phyloP scores from a whole-genome alignment of 2,888 invertebrate genomes.

The Drosophila nigricruria region DNA sequence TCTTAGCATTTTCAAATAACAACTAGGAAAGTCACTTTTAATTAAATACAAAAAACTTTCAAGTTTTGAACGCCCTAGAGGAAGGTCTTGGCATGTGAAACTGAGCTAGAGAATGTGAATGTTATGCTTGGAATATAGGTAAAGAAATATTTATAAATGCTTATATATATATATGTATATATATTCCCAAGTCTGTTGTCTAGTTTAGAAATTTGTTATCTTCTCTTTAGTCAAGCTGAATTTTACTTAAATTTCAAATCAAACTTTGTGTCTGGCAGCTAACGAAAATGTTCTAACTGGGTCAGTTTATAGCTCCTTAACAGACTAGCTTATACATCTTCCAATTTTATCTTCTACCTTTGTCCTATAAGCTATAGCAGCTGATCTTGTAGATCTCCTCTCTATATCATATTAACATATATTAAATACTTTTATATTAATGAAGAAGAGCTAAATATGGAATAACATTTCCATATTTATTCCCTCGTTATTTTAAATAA shows the following conservation, averaged over 20 bases:
- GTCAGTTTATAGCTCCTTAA: neutral
- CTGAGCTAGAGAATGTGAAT: neutral
- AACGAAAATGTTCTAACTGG: neutral
- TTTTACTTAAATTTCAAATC: neutral
- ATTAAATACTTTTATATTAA: neutral
- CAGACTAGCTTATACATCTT: neutral
- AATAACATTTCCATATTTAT: neutral
- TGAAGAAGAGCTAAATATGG: neutral
- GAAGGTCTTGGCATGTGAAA: neutral
- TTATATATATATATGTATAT: neutral
- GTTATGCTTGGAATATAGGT: neutral
- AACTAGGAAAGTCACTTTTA: conserved; percentile 29
- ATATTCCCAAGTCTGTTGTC: no score
- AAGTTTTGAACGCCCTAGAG: conserved; percentile 5
- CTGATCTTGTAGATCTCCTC: neutral
- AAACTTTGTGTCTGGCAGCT: no score
- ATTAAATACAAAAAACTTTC: conserved; percentile 19
- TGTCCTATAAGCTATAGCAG: neutral
- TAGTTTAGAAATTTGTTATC: neutral
- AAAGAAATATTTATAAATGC: neutral
- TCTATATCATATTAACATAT: neutral
- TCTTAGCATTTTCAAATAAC: conserved; percentile 13
- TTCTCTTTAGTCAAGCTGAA: neutral
- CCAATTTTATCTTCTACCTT: neutral
- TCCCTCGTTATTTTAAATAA: neutral